phyloP scores from a whole-genome alignment of 2,888 invertebrate genomes.

The Panopea generosa region DNA sequence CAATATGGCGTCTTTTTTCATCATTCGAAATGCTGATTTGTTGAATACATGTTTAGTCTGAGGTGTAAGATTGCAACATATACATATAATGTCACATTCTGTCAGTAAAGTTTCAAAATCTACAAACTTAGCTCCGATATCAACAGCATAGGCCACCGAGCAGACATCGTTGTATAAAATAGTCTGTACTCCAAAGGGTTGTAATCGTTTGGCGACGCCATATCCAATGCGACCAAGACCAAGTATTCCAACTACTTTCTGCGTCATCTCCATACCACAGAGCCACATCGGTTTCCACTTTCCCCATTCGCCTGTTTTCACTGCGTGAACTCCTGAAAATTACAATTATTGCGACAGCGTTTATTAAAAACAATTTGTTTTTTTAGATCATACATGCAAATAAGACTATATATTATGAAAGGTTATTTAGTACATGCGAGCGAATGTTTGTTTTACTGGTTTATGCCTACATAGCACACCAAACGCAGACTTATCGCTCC shows the following conservation, averaged over 20 bases:
- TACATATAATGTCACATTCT: conserved; percentile 94
- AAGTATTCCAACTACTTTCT: conserved; percentile 88
- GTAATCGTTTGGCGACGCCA: conserved; percentile 74
- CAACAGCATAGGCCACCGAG: conserved; percentile 79
- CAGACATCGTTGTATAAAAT: conserved; percentile 74
- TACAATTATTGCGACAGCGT: too few relatives aligned
- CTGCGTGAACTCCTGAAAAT: conserved; percentile 77
- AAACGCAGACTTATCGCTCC: too few relatives aligned
- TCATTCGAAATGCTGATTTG: conserved; percentile 90
- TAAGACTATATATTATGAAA: too few relatives aligned
- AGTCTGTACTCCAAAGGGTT: conserved; percentile 73
- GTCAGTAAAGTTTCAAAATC: conserved; percentile 90
- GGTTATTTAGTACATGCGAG: too few relatives aligned
- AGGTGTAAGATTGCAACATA: conserved; percentile 91
- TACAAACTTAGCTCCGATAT: conserved; percentile 90
- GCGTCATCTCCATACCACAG: conserved; percentile 93
- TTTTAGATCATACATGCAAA: too few relatives aligned
- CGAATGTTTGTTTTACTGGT: too few relatives aligned
- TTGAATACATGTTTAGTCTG: conserved; percentile 93
- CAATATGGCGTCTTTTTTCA: conserved; percentile 94
- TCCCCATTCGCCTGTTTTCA: conserved; percentile 91
- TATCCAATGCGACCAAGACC: conserved; percentile 85
- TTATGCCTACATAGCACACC: too few relatives aligned
- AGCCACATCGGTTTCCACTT: conserved; percentile 96
- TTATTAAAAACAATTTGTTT: too few relatives aligned